Base-by-base conservation (phyloP, 2,113 vertebrate species). In the Microtus pennsylvanicus region DNA sequence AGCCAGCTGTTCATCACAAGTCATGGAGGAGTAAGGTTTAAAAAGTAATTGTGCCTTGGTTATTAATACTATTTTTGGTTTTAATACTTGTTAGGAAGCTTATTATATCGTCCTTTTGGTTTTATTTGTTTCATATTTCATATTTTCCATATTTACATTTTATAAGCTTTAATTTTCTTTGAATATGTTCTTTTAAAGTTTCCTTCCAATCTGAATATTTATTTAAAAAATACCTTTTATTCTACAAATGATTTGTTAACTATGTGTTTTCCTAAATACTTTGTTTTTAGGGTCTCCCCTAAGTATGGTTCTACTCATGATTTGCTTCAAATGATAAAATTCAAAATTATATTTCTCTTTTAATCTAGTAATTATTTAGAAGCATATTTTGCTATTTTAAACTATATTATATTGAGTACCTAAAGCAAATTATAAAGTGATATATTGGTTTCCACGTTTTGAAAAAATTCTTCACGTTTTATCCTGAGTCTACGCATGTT, bases 21-120 rank as follows among this genome's bases (percentile, higher is more conserved):
- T 28, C 50, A 87, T 30, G 22, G 63, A 95, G 52, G 19, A 95
- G 67, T 92, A n/a, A 92, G 12, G 38, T 76, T 85, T 93, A 82
- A 58, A 81, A 52, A 74, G 82, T 55, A 22, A 63, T 21, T 90
- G 30, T 52, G 61, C 2, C 63, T 86, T 75, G n/a, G 9, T 81
- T 90, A 17, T 30, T 83, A 22, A 47, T 47, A 86, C 3, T 67
- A 45, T 38, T 76, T 6, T 78, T 90, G 6, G 6, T 89, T 67
- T 72, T 52, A 16, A 70, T 42, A 33, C 8, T 5, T 42, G 22
- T 81, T 72, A n/a, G 16, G 10, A 9, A 30, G 19, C 13, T 89
- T 88, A 55, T 13, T 67, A 63, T 33, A 83, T 95, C 72, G 21
- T n/a, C 35, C 65, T 87, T 93, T 87, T 38, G 67, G 35, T 90